Base-by-base conservation (phyloP, 2,113 vertebrate species). In the Passer montanus region DNA sequence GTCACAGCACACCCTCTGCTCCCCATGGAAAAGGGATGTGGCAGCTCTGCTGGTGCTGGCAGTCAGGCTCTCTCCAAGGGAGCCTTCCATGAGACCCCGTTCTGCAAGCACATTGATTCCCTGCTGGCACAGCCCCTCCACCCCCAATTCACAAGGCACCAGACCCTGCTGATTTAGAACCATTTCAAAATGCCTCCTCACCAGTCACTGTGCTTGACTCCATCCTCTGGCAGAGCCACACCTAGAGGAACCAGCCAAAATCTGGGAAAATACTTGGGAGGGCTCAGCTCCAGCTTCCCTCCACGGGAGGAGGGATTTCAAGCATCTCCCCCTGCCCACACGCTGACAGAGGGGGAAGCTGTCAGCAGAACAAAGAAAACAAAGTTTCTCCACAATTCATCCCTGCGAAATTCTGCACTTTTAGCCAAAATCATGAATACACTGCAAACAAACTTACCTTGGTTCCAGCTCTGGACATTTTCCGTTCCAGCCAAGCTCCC, bases 381-480 rank as follows among this genome's bases (percentile, higher is more conserved):
- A 56, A 68, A 69, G n/a, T 63, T 73, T 43, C 58, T 59, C 68
- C 58, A 21, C 44, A 39, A 59, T 41, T 77, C 82, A 46, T 19
- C 30, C 76, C 55, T 35, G 16, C 3, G 9, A 47, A 84, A 77
- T 63, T 43, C 43, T 22, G 14, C 46, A 15, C 26, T 69, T 60
- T 21, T 35, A 59, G 53, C 46, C 79, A 46, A 59, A 44, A 44
- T 64, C 37, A 6, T 1, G 7, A 23, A 27, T 5, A 62, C 33
- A 46, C 50, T 72, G 47, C 92, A 90, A 76, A 72, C 43, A 79
- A 79, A 93, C 98, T 93, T 97, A 98, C 98, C 98, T 97, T 97
- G 93, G 89, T 84, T 95, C 94, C 97, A 79, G 95, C 90, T 95
- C 97, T 97, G 93, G 97, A 98, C 98, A 98, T 98, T 93, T 94